phyloP scores from a whole-genome alignment of 2,888 invertebrate genomes.

The Callosobruchus maculatus region DNA sequence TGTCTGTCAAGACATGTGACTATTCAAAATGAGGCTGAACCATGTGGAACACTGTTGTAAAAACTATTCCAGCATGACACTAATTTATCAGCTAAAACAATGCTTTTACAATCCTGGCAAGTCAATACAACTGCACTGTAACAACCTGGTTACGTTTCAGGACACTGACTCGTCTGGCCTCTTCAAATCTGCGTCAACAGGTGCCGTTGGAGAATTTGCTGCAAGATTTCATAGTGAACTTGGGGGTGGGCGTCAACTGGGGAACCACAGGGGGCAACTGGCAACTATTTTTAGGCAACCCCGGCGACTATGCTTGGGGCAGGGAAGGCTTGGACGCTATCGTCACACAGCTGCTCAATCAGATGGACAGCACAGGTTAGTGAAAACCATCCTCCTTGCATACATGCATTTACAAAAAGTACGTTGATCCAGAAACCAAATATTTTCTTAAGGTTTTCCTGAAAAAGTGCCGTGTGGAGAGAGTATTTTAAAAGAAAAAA shows the following conservation, averaged over 20 bases:
- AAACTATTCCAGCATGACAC: too few relatives aligned
- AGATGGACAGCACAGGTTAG: conserved; percentile 67
- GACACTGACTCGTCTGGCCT: conserved; percentile 39
- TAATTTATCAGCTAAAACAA: too few relatives aligned
- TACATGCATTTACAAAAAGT: too few relatives aligned
- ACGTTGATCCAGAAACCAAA: too few relatives aligned
- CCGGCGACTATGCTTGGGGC: conserved; percentile 91
- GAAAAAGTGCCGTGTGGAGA: too few relatives aligned
- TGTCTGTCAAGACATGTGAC: too few relatives aligned
- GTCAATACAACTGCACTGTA: not conserved
- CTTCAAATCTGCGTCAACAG: conserved; percentile 39
- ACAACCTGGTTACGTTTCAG: conserved; percentile 29
- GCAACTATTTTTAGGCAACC: conserved; percentile 65
- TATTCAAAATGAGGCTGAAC: too few relatives aligned
- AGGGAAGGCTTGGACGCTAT: conserved; percentile 87
- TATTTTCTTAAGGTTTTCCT: too few relatives aligned
- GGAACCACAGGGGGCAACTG: conserved; percentile 46
- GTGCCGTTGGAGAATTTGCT: conserved; percentile 54
- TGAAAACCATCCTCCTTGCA: not conserved
- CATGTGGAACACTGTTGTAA: too few relatives aligned
- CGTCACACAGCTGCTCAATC: conserved; percentile 91
- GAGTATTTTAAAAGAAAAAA: too few relatives aligned
- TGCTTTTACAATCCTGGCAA: not conserved
- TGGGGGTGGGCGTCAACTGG: conserved; percentile 50
- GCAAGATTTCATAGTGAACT: conserved; percentile 57